Base-by-base conservation (phyloP, 2,888 invertebrate genomes). In the Harmothoe impar region DNA sequence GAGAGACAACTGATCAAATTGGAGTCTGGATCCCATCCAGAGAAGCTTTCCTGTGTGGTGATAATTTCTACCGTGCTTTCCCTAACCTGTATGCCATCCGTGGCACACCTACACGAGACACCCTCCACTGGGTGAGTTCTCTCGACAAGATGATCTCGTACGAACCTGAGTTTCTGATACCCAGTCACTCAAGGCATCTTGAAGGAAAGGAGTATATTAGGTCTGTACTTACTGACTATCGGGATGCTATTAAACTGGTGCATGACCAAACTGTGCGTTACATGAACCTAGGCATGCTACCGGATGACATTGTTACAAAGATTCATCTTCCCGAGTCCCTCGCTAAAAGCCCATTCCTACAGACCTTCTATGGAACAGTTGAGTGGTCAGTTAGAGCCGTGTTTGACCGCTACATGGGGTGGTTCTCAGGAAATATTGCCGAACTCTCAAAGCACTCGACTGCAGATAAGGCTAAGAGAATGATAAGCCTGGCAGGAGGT, bases 31-130 rank as follows among this genome's bases (percentile, higher is more conserved):
- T 94, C 23, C 94, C 94, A 0, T 92, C 93, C 0, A 91, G 93
- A 90, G 91, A 92, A 35, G 93, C 93, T 12, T 93, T 94, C 52
- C 91, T 94, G 3, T 93, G 94, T 81, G 94, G 94, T 5, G 95
- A 95, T 91, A 94, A 94, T 86, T 89, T 94, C 7, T 95, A 95
- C 91, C 90, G 91, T 89, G 93, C 94, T 0, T 94, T 94, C 90
- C 95, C 95, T 7, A 95, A 95, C 91, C 91, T 95, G 12, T 95
- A 95, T 92, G 94, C 95, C 33, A 94, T 95, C 85, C 92, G 95
- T 12, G 95, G 94, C 43, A 94, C 94, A 0, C 93, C 93, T 3
- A 91, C 93, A 12, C 91, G 95, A 23, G 93, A 94, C 89, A 91
- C 93, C 0, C 91, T 93, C 72, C 91, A 93, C 81, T 95, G 95